Percentiles rank a stretch among this genome's conserved stretches.
phyloP scores from a whole-genome alignment of 2,888 invertebrate genomes.

The Auanema sp. region DNA sequence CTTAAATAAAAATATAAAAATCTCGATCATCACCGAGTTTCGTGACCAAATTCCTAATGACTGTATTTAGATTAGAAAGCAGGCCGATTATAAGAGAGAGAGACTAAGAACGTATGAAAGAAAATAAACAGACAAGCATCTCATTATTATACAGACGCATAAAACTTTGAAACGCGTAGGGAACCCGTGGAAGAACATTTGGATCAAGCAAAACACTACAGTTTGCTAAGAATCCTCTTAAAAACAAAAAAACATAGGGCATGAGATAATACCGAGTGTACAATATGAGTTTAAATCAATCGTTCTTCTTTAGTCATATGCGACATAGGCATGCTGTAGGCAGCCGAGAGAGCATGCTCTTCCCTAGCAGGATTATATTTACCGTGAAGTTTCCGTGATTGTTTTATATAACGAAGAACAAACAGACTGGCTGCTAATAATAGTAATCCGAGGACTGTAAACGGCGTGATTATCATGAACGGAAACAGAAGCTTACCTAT shows the following conservation, averaged over 20 bases:
- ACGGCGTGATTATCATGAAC: not conserved
- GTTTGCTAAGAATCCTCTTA: not conserved
- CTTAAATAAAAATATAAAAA: too few species aligned
- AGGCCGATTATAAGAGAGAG: not conserved
- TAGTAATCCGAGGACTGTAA: constrained; percentile 46
- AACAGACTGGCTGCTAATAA: constrained; percentile 43
- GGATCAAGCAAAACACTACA: not conserved
- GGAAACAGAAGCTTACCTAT: constrained; percentile 23
- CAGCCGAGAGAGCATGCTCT: constrained; percentile 49
- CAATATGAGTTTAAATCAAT: constrained; percentile 44
- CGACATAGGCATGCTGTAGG: constrained; percentile 57
- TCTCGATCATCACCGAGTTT: too few species aligned
- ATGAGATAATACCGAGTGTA: not conserved
- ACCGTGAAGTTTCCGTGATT: constrained; percentile 49
- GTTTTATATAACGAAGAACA: constrained; percentile 50
- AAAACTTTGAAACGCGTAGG: constrained; percentile 5
- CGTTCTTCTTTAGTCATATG: constrained; percentile 56
- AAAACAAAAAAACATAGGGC: not conserved
- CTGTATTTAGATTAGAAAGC: not conserved
- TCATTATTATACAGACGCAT: not conserved
- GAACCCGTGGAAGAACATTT: constrained; percentile 2
- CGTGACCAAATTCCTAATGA: not conserved
- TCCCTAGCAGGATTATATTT: constrained; percentile 62
- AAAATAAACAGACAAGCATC: not conserved
- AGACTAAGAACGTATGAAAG: not conserved